Evolutionary conservation across 2,113 vertebrate species (phyloP), one percentile per base, ranked within the genome.

Genomic region (Passer domesticus): DNA sequence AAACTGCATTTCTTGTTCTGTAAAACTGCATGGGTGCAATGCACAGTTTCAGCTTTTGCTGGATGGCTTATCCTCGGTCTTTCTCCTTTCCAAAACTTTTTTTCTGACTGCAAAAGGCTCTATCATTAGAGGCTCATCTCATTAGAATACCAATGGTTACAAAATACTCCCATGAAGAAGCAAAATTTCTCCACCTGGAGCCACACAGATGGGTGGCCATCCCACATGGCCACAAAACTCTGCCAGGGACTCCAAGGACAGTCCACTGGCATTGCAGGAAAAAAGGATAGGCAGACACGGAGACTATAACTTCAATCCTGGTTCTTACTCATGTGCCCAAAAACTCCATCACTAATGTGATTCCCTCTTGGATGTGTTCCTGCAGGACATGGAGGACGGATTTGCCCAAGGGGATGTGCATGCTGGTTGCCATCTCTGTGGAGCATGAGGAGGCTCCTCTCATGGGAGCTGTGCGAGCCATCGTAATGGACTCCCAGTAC

Each of bases 321-420:
- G 4, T 49, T 94, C 55, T 70, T 80, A 25, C 27, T 80, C 3
- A 0, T 4, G 23, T 47, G 19, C 44, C 35, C 39, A 12, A 31
- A 85, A 69, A 30, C 37, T 67, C 73, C 1, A 1, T 80, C 8
- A 6, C 58, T 84, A 11, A 86, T 43, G 66, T 50, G 63, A 72
- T 79, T 60, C 67, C 1, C 0, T 84, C 59, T 90, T 67, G 50
- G 67, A 62, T 52, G 15, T 53, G 5, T 90, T 81, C 31, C 59
- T 86, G 10, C 95, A 99, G 99, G 97, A 99, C 99, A 1, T 99
- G 99, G 99, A 99, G 98, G 97, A 99, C 98, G 0, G 99, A 99
- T 79, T 94, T 99, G 95, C 98, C 99, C 43, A 99, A 99, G 95
- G 99, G 99, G 13, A 98, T 97, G 62, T 99, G 99, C 76, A 97